These are phyloP conservation scores for Athalia circularis DNA, from an alignment of 2,888 invertebrate genomes.

Conservation along the genomic window DNA sequence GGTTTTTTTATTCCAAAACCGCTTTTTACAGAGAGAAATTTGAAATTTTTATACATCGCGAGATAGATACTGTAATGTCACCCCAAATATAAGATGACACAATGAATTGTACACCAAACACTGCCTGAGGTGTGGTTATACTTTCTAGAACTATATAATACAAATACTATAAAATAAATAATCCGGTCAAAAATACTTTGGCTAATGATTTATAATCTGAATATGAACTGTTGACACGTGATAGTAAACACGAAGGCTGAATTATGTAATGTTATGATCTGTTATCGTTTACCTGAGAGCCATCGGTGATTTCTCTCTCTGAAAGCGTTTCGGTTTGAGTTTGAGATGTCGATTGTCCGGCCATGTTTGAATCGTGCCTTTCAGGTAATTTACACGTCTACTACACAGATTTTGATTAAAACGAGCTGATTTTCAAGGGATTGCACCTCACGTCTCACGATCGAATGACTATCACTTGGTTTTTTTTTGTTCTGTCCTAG, in stretches of 20 bases:
- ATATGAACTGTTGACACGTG: constrained; percentile 8
- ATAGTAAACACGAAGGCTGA: neutral
- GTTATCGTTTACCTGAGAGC: constrained; percentile 63
- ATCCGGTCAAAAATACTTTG: too few species aligned
- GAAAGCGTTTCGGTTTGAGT: constrained; percentile 69
- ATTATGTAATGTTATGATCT: constrained; percentile 31
- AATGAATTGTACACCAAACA: neutral
- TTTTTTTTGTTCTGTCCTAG: constrained; percentile 8
- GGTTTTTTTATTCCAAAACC: neutral
- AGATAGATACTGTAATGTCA: neutral
- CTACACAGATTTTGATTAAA: too few species aligned
- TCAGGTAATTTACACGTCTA: neutral
- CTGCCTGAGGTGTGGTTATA: neutral
- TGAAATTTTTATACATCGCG: constrained; percentile 1
- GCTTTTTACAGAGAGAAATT: neutral
- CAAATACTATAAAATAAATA: too few species aligned
- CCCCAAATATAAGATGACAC: neutral
- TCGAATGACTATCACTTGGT: constrained; percentile 13
- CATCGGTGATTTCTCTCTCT: constrained; percentile 65
- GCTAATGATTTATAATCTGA: too few species aligned
- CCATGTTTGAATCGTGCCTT: constrained; percentile 54
- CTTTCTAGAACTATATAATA: too few species aligned
- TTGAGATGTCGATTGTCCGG: constrained; percentile 65
- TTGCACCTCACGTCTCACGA: neutral
- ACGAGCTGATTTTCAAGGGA: neutral